Conservation (phyloP, 2,797 vertebrate species). For the Morelia viridis region DNA sequence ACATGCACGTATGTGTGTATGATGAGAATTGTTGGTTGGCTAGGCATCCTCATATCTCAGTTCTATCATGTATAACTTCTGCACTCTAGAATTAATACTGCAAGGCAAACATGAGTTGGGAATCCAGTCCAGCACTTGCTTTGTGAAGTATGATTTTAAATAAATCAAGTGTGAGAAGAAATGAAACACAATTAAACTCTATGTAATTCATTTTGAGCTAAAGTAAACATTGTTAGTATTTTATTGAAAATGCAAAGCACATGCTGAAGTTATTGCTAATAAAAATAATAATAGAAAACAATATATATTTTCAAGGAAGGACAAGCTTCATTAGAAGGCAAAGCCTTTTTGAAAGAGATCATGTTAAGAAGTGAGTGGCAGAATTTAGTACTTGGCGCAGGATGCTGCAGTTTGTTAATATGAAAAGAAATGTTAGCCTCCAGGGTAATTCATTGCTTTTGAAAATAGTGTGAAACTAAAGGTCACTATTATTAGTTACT, state of each 20-base stretch:
- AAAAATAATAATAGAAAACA: not conserved
- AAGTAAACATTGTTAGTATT: not conserved
- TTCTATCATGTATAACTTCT: not conserved
- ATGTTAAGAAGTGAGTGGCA: not conserved
- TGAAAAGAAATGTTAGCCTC: conserved; percentile 54
- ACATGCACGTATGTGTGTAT: not conserved
- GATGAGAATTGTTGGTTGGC: not conserved
- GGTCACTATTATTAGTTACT: conserved; percentile 1
- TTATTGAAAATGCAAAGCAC: not conserved
- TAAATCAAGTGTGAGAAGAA: not conserved
- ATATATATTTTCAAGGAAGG: not conserved
- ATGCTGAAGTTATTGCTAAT: not conserved
- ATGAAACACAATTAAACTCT: not conserved
- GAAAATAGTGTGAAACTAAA: conserved; percentile 26
- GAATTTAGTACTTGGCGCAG: conserved; percentile 14
- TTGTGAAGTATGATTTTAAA: fast-evolving
- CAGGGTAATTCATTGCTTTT: conserved; percentile 54
- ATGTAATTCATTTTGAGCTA: not conserved
- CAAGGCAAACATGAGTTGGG: not conserved
- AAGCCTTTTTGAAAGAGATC: not conserved
- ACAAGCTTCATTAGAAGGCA: not conserved
- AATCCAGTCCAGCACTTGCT: not conserved
- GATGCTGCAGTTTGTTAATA: conserved; percentile 23
- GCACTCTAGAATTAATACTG: not conserved
- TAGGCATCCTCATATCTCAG: not conserved